A percentile compares a stretch with the other conserved stretches of the same genome.
Evolutionary conservation across 2,797 vertebrate genomes (phyloP).

Genomic region (Eidolon dupreanum): DNA sequence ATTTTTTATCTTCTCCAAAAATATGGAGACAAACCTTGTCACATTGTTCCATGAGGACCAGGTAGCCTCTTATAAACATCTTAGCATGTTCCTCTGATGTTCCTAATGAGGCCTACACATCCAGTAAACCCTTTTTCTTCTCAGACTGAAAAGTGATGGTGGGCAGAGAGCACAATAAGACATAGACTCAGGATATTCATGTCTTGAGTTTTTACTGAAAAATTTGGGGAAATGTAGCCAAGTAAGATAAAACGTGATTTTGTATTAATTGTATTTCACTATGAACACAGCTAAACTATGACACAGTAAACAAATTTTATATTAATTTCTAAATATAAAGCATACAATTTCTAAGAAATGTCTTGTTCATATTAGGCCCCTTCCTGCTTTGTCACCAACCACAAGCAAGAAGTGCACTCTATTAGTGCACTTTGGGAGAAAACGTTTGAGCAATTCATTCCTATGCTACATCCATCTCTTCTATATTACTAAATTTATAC

Average conservation of each 20-base stretch:
- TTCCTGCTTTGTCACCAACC: not conserved
- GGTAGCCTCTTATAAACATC: not conserved
- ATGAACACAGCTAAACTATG: not conserved
- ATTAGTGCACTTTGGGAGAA: not conserved
- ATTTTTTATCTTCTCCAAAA: not conserved
- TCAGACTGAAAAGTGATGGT: not conserved
- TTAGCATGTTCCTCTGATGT: not conserved
- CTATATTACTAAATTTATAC: not conserved
- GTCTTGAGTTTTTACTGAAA: not conserved
- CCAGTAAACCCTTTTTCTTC: not conserved
- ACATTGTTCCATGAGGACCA: not conserved
- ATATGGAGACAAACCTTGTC: not conserved
- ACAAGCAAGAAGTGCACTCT: not conserved
- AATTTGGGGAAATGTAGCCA: not conserved
- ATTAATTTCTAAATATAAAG: constrained; percentile 26
- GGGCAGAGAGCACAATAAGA: not conserved
- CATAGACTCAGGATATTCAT: too few relatives aligned
- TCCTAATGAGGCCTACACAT: not conserved
- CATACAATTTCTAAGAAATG: not conserved
- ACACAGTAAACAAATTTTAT: not conserved
- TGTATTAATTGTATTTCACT: not conserved
- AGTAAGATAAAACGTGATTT: not conserved
- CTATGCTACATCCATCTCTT: not conserved
- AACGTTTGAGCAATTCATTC: not conserved
- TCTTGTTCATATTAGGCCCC: not conserved